phyloP scores from a whole-genome alignment of 92 coral and sea anemone species.

The Epizoanthus stellaris region DNA sequence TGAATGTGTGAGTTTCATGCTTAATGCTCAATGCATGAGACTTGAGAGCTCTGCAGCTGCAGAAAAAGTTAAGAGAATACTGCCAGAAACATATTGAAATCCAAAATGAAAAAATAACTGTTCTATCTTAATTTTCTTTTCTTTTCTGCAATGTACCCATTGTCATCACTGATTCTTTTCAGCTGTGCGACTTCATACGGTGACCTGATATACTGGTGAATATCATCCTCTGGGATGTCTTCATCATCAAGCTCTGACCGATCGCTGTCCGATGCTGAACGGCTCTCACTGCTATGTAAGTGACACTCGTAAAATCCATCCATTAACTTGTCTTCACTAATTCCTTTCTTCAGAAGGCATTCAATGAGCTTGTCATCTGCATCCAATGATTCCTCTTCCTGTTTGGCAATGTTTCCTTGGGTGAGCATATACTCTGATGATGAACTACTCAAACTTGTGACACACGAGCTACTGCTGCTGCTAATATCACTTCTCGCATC shows the following conservation, averaged over 20 bases:
- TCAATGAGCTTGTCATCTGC: constrained; percentile 58
- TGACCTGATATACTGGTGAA: constrained; percentile 60
- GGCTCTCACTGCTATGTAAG: constrained; percentile 23
- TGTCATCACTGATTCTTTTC: constrained; percentile 28
- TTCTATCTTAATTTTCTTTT: background rate
- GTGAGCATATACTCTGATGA: background rate
- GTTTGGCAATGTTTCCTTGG: background rate
- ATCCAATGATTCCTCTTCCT: constrained; percentile 42
- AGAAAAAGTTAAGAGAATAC: too few species aligned
- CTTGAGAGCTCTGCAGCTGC: too few species aligned
- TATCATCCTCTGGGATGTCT: constrained; percentile 73
- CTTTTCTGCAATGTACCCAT: background rate
- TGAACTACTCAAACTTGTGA: constrained; percentile 10
- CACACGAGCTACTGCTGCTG: background rate
- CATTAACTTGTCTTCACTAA: constrained; percentile 60
- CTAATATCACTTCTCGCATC: constrained; percentile 24
- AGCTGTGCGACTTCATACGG: constrained; percentile 51
- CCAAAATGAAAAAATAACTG: too few species aligned
- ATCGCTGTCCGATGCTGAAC: constrained; percentile 57
- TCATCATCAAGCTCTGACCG: constrained; percentile 70
- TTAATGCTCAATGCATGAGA: too few species aligned
- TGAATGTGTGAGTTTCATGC: too few species aligned
- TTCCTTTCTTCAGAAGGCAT: constrained; percentile 54
- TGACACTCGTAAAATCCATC: constrained; percentile 73
- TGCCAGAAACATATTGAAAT: too few species aligned